Conservation (phyloP, 2,888 invertebrate genomes). For the Rhynchonema sp. region DNA sequence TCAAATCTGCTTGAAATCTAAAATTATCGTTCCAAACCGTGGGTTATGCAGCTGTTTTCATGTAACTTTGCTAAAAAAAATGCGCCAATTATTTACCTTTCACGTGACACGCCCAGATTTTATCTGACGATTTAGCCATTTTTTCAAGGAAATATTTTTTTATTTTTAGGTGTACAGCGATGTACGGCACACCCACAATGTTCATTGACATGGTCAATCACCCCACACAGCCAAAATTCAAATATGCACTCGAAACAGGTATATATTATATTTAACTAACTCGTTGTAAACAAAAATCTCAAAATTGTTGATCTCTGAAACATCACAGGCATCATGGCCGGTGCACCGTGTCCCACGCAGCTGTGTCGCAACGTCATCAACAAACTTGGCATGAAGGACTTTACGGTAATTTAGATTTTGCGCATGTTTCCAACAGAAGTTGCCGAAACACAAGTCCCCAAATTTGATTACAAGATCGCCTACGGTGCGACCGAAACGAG, state of each 20-base stretch:
- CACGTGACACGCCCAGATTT: too few species aligned
- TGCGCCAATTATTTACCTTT: too few species aligned
- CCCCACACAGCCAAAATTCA: slow-evolving; percentile 11
- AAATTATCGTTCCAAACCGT: too few species aligned
- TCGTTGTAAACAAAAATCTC: too few species aligned
- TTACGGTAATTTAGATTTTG: slow-evolving; percentile 20
- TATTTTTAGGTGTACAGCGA: slow-evolving; percentile 31
- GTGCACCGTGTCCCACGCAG: slow-evolving; percentile 44
- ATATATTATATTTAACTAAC: neutral
- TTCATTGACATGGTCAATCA: slow-evolving; percentile 35
- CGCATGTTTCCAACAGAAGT: too few species aligned
- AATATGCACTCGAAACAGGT: neutral
- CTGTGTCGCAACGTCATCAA: slow-evolving; percentile 28
- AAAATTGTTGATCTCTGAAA: too few species aligned
- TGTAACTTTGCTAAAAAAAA: too few species aligned
- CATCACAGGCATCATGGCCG: slow-evolving; percentile 45
- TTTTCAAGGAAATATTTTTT: too few species aligned
- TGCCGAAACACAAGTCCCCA: too few species aligned
- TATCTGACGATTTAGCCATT: too few species aligned
- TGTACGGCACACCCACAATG: slow-evolving; percentile 37
- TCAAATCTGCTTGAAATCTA: too few species aligned
- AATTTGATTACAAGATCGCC: slow-evolving; percentile 31
- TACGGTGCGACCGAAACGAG: slow-evolving; percentile 42
- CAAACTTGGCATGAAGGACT: slow-evolving; percentile 30
- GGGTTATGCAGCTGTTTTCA: too few species aligned